Percentiles rank a stretch among this genome's conserved stretches.
These are phyloP conservation scores for Cebidichthys violaceus DNA, from an alignment of 2,113 vertebrate species.

Conservation along the genomic window DNA sequence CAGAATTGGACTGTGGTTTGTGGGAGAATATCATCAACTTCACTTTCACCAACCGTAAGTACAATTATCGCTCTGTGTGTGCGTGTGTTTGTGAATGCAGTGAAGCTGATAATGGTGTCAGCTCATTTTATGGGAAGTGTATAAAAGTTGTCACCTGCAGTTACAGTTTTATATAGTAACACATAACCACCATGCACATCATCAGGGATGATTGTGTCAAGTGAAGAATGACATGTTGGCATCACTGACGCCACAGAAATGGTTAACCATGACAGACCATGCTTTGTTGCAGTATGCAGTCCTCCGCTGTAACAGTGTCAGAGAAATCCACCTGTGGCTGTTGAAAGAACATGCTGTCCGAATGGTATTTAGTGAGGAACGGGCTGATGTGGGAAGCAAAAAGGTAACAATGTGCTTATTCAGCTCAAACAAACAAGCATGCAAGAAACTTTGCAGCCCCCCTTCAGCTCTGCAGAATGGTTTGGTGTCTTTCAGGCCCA, in stretches of 20 bases:
- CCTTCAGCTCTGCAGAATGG: neutral
- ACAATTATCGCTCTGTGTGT: neutral
- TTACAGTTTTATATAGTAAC: conserved; percentile 22
- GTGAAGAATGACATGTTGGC: neutral
- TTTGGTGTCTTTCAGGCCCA: neutral
- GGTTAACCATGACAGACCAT: neutral
- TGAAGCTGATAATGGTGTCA: neutral
- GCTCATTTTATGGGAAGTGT: neutral
- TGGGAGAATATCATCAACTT: conserved; percentile 34
- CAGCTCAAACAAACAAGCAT: neutral
- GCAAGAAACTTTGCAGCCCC: neutral
- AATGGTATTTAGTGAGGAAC: neutral
- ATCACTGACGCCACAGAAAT: neutral
- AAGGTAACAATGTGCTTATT: neutral
- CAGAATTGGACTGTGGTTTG: conserved; percentile 8
- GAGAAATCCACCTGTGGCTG: neutral
- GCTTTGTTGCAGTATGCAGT: neutral
- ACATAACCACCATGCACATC: neutral
- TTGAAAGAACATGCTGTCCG: neutral
- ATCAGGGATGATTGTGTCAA: neutral
- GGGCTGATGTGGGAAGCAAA: neutral
- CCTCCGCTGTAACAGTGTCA: neutral
- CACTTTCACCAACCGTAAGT: conserved; percentile 57
- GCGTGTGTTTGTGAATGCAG: neutral
- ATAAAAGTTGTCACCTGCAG: conserved; percentile 3